These are phyloP conservation scores for Pangasius krempfi DNA, from an alignment of 2,797 vertebrate genomes.

Conservation along the genomic window DNA sequence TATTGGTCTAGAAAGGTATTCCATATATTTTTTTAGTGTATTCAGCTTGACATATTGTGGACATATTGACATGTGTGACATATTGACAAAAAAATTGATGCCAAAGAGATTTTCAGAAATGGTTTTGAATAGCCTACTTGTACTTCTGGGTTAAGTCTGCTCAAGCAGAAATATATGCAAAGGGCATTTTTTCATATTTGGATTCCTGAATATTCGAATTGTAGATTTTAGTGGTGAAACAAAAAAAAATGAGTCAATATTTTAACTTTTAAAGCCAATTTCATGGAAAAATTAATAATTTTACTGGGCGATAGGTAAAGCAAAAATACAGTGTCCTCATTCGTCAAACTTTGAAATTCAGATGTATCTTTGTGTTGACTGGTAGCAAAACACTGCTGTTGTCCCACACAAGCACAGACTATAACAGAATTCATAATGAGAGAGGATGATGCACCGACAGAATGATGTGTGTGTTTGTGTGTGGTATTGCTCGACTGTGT, in stretches of 20 bases:
- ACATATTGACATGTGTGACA: too few relatives aligned
- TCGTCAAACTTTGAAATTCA: neutral
- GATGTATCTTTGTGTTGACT: conserved; percentile 5
- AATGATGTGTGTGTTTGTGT: conserved; percentile 28
- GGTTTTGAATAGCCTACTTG: neutral
- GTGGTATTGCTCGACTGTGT: conserved; percentile 34
- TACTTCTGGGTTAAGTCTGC: neutral
- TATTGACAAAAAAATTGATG: neutral
- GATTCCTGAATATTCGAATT: neutral
- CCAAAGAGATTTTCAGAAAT: neutral
- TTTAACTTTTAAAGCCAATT: neutral
- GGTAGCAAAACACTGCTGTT: neutral
- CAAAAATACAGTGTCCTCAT: neutral
- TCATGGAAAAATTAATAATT: neutral
- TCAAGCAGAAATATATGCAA: neutral
- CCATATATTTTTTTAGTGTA: neutral
- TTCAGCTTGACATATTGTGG: neutral
- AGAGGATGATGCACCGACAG: conserved; percentile 31
- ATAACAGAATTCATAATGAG: conserved; percentile 32
- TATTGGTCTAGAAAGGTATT: too few relatives aligned
- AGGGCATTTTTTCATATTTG: neutral
- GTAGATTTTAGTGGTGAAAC: neutral
- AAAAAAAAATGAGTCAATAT: neutral
- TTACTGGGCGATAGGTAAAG: neutral
- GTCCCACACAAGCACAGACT: neutral